phyloP scores from a whole-genome alignment of 2,797 vertebrate genomes.

The Odontamblyopus lacepedii region DNA sequence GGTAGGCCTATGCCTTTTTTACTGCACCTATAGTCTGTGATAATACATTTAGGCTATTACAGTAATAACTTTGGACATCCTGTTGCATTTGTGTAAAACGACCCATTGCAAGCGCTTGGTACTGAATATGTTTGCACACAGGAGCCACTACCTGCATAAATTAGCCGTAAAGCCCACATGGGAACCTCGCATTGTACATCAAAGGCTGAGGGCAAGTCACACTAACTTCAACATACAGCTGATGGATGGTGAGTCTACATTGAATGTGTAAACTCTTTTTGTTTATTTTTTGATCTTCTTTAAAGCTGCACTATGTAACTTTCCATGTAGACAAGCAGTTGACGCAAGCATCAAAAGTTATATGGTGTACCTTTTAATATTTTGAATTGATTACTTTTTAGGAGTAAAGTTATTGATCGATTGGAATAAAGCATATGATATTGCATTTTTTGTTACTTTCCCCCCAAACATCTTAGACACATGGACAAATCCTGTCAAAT shows the following conservation, averaged over 20 bases:
- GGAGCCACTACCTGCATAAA: slow-evolving; percentile 67
- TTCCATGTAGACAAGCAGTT: neutral
- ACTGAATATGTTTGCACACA: slow-evolving; percentile 40
- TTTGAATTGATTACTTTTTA: neutral
- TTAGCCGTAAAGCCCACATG: slow-evolving; percentile 70
- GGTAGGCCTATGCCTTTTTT: slow-evolving; percentile 45
- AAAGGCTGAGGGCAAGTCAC: slow-evolving; percentile 51
- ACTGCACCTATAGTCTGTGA: neutral
- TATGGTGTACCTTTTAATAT: too few species aligned
- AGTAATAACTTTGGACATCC: neutral
- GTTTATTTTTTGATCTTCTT: neutral
- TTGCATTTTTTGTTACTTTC: neutral
- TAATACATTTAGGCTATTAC: too few species aligned
- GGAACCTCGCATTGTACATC: slow-evolving; percentile 49
- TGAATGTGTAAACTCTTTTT: neutral
- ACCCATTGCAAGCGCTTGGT: neutral
- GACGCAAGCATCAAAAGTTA: neutral
- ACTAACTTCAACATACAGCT: slow-evolving; percentile 62
- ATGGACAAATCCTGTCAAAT: slow-evolving; percentile 51
- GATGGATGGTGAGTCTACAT: slow-evolving; percentile 68
- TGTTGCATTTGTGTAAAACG: neutral
- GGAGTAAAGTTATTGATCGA: neutral
- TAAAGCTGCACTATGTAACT: neutral
- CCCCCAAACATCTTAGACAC: slow-evolving; percentile 46
- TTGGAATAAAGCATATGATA: neutral